phyloP scores from a whole-genome alignment of 2,113 vertebrate genomes.

The Rutilus rutilus region DNA sequence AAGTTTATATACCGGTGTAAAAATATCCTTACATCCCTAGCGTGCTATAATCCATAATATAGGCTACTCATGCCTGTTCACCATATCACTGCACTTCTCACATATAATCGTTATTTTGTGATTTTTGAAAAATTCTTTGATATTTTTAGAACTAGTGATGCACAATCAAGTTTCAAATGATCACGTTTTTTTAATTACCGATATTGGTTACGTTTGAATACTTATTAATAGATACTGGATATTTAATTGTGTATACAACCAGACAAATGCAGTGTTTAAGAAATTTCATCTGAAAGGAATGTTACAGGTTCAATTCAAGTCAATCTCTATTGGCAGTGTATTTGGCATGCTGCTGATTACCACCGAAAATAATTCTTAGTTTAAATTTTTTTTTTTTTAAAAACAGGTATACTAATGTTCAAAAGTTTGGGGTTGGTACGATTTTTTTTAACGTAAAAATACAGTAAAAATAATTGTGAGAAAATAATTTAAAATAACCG shows the following conservation, averaged over 20 bases:
- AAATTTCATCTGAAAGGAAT: not conserved
- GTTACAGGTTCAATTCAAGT: not conserved
- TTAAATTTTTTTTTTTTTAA: no score
- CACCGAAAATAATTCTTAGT: not conserved
- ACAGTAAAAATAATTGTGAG: not conserved
- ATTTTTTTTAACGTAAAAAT: not conserved
- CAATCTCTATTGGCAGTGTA: not conserved
- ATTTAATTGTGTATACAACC: no score
- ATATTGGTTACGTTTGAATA: not conserved
- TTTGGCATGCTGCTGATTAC: not conserved
- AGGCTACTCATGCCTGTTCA: not conserved
- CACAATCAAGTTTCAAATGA: no score
- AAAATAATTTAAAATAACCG: not conserved
- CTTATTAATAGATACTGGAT: not conserved
- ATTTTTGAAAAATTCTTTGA: not conserved
- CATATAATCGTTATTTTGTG: not conserved
- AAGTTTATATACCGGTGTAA: no score
- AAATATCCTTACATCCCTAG: no score
- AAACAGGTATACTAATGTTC: not conserved
- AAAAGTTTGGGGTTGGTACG: not conserved
- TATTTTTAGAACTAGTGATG: not conserved
- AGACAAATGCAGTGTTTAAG: not conserved
- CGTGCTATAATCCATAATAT: not conserved
- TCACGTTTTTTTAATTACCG: no score
- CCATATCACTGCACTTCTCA: not conserved